These are phyloP conservation scores for Drosophila histrio DNA, from an alignment of 2,888 invertebrate genomes.

Conservation along the genomic window DNA sequence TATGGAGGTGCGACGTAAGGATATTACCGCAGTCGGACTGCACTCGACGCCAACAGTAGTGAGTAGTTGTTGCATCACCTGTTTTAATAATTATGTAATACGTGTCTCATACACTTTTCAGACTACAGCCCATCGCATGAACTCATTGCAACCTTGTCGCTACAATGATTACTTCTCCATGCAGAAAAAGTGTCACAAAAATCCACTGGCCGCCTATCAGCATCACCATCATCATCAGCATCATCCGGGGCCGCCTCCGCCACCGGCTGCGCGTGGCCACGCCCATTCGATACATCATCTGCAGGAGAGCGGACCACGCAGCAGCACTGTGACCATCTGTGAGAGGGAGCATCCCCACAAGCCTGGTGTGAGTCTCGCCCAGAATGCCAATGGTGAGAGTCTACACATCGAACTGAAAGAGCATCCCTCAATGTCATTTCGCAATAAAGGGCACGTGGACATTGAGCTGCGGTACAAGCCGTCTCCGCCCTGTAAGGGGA, in stretches of 20 bases:
- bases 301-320: constrained; percentile 72
- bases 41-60: constrained; percentile 87
- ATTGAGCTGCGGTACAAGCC: constrained; percentile 89
- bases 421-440: constrained; percentile 88
- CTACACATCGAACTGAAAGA: constrained; percentile 84
- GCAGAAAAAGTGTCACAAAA: constrained; percentile 79
- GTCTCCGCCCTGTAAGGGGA: constrained; percentile 83
- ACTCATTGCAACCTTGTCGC: constrained; percentile 81
- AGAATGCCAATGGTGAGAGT: constrained; percentile 77
- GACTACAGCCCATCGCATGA: constrained; percentile 78
- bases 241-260: constrained; percentile 43
- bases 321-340: constrained; percentile 76
- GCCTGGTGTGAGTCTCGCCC: constrained; percentile 62
- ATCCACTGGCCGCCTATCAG: constrained; percentile 69
- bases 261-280: constrained; percentile 35
- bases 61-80: constrained; percentile 52
- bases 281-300: constrained; percentile 70
- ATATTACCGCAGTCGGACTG: constrained; percentile 88
- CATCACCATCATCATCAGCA: constrained; percentile 76
- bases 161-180: constrained; percentile 82
- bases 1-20: constrained; percentile 87
- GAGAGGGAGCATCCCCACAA: constrained; percentile 74
- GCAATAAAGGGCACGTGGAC: constrained; percentile 87
- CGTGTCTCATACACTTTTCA: constrained; percentile 11
- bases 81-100: constrained; percentile 6